Evolutionary conservation across 2,113 vertebrate genomes (phyloP).

Genomic region (Helogale parvula): DNA sequence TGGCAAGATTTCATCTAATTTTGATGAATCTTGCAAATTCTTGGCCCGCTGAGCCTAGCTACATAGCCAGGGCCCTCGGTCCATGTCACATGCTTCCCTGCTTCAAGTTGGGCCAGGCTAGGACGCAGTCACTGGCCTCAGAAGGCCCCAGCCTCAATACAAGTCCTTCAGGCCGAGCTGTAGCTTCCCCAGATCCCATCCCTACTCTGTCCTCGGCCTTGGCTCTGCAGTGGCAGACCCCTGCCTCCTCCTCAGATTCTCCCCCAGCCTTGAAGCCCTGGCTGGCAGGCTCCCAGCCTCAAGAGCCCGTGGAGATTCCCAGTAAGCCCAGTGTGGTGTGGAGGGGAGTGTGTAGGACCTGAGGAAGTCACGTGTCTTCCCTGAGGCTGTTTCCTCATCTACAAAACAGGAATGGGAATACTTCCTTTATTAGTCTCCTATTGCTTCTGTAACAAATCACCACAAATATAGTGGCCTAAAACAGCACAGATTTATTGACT

Average conservation of each 20-base stretch:
- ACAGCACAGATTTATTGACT: background rate
- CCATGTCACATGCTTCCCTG: background rate
- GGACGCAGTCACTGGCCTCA: background rate
- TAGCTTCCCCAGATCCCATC: background rate
- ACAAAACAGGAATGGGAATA: background rate
- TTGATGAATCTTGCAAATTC: background rate
- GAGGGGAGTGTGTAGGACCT: background rate
- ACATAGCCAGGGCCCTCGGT: background rate
- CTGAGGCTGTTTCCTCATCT: slow-evolving; percentile 5
- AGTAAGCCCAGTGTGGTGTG: background rate
- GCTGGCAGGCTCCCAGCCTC: background rate
- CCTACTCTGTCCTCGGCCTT: background rate
- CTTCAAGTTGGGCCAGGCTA: background rate
- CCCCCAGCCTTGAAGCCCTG: background rate
- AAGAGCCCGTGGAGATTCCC: background rate
- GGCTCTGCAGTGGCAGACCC: background rate
- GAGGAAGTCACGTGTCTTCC: background rate
- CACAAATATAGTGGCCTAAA: background rate
- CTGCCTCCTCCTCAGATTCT: background rate
- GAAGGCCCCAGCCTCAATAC: background rate
- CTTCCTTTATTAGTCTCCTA: background rate
- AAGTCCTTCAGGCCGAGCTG: background rate
- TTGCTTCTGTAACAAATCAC: background rate
- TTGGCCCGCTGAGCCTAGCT: background rate
- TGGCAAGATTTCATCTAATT: slow-evolving; percentile 4